Evolutionary conservation across 1,140 invertebrate species (phyloP).

Genomic region (Chelonus insularis): DNA sequence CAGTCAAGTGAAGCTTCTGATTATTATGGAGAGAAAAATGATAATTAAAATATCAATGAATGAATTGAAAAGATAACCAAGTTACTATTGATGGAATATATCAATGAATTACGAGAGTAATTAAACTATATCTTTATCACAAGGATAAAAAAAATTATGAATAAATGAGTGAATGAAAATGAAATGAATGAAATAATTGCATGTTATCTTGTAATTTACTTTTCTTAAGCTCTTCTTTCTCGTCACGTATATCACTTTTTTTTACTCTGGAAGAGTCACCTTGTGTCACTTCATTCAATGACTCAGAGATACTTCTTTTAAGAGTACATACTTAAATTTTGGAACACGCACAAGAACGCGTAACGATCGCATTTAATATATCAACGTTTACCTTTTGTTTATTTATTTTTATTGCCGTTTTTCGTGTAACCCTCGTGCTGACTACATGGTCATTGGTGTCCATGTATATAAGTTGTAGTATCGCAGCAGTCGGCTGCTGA

Average conservation of each 20-base stretch:
- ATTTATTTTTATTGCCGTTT: constrained; percentile 2
- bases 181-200: not conserved
- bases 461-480: constrained; percentile 1
- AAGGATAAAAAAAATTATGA: not conserved
- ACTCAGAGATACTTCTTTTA: constrained; percentile 38
- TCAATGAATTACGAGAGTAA: not conserved
- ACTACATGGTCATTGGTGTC: not conserved
- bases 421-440: constrained; percentile 1
- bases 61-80: constrained; percentile 4
- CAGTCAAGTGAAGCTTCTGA: not conserved
- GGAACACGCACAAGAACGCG: constrained; percentile 37
- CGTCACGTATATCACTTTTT: constrained; percentile 8
- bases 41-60: not conserved
- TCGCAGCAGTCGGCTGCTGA: constrained; percentile 43
- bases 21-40: not conserved
- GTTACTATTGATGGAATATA: not conserved
- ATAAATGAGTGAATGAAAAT: too few species aligned
- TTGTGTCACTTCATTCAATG: not conserved
- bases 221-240: not conserved
- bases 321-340: constrained; percentile 36
- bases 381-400: constrained; percentile 34
- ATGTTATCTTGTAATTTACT: not conserved
- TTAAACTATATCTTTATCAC: constrained; percentile 2
- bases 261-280: not conserved
- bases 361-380: constrained; percentile 42